These are phyloP conservation scores for Synodontis membranacea DNA, from an alignment of 2,113 vertebrate genomes.

Conservation along the genomic window DNA sequence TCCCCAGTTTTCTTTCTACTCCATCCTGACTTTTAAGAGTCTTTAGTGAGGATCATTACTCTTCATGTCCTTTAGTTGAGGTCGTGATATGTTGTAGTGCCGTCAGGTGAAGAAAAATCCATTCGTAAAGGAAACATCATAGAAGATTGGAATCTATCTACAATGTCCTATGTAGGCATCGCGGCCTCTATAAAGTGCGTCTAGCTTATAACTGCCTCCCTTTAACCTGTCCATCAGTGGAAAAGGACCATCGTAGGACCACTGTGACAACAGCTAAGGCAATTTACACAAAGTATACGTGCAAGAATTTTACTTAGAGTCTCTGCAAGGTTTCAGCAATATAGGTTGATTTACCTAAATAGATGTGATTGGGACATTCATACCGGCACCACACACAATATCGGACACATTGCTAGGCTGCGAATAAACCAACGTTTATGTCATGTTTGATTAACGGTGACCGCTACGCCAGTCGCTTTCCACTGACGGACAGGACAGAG, in stretches of 20 bases:
- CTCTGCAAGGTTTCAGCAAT: not conserved
- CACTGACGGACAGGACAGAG: not conserved
- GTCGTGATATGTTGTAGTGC: not conserved
- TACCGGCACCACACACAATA: not conserved
- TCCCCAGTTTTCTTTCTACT: no score
- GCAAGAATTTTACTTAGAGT: no score
- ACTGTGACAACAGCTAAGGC: not conserved
- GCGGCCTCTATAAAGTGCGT: not conserved
- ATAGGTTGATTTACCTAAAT: not conserved
- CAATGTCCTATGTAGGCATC: not conserved
- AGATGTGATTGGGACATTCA: no score
- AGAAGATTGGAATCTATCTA: not conserved
- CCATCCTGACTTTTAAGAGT: not conserved
- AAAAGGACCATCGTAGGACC: not conserved
- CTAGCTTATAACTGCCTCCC: not conserved
- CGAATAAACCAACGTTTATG: not conserved
- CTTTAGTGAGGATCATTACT: not conserved
- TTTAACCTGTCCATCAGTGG: not conserved
- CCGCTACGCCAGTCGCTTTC: not conserved
- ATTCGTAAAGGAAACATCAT: not conserved
- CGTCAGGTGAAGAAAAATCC: not conserved
- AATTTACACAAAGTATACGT: not conserved
- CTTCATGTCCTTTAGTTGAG: not conserved
- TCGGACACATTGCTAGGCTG: not conserved
- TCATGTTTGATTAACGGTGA: not conserved